Conservation (phyloP, 2,797 vertebrate genomes). For the Leuciscus waleckii region DNA sequence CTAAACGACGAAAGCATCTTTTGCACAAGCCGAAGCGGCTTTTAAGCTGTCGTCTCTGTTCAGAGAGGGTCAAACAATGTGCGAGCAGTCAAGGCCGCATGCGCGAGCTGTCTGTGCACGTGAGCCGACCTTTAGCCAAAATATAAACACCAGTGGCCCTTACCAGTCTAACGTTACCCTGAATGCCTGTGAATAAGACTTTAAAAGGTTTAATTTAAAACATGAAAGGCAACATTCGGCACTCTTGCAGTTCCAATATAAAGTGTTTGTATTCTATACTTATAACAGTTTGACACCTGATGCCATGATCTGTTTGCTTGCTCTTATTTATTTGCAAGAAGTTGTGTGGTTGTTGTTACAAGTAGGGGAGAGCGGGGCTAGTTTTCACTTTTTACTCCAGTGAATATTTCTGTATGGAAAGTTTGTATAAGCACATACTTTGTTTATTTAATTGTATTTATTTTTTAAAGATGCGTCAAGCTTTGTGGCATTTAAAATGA, state of each 20-base stretch:
- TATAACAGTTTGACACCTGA: conserved; percentile 1
- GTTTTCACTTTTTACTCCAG: neutral
- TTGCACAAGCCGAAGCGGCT: neutral
- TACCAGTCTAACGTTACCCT: neutral
- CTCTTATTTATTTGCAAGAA: neutral
- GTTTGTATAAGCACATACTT: neutral
- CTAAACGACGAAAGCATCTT: neutral
- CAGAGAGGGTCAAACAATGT: neutral
- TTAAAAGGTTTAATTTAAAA: too few species aligned
- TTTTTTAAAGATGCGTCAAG: neutral
- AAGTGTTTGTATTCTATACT: neutral
- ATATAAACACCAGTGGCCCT: conserved; percentile 9
- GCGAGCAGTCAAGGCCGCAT: neutral
- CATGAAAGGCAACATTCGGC: too few species aligned
- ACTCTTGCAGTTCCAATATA: neutral
- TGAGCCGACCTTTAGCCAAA: conserved; percentile 8
- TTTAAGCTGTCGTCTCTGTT: neutral
- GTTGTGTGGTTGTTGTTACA: neutral
- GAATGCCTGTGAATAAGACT: neutral
- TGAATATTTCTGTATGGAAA: neutral
- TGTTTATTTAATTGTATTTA: neutral
- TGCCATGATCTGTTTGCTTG: neutral
- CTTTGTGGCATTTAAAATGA: neutral
- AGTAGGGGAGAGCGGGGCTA: too few species aligned
- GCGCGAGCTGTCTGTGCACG: conserved; percentile 24